Base-by-base conservation (phyloP, 2,113 vertebrate genomes). In the Anser brachyrhynchus region DNA sequence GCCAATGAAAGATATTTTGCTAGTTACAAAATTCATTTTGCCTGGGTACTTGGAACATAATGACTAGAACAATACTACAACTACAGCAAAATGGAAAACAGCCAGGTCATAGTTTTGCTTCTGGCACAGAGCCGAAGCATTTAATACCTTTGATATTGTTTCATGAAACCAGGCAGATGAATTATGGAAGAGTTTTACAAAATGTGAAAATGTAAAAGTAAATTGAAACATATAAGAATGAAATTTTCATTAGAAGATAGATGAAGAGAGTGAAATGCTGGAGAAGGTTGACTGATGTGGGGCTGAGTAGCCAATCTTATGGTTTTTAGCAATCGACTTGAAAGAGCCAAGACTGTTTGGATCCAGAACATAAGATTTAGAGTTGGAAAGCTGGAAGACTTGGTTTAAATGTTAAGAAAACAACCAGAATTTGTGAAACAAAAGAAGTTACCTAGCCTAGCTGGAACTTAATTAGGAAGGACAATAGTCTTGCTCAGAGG, bases 391-490 rank as follows among this genome's bases (percentile, higher is more conserved):
- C 58, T 95, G 83, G 51, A 80, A 88, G 44, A 39, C 37, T 82
- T 59, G 64, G 37, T 44, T 86, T 94, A 93, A 90, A 70, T 29
- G 69, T 82, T 89, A 93, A 86, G 23, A 90, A 93, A 95, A 88
- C 75, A 80, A 77, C 28, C 9, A 77, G 79, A 90, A 88, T 90
- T 66, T 67, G 19, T 88, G 75, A 84, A 90, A 83, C 19, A 75
- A 57, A 92, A 51, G 83, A 95, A 90, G 67, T 94, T 80, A 93
- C 92, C 88, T 80, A 89, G 72, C 59, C 31, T 55, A 77, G 79
- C 59, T 84, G 90, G 72, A 86, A 73, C 31, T 10, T 8, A 21
- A 59, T 55, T 31, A 81, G 72, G 79, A 94, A 94, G 75, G 57
- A 92, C 55, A 90, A 83, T 51, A 44, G n/a, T 46, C 43, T 80